phyloP scores from a whole-genome alignment of 2,888 invertebrate genomes.

The Pristionchus mayeri region DNA sequence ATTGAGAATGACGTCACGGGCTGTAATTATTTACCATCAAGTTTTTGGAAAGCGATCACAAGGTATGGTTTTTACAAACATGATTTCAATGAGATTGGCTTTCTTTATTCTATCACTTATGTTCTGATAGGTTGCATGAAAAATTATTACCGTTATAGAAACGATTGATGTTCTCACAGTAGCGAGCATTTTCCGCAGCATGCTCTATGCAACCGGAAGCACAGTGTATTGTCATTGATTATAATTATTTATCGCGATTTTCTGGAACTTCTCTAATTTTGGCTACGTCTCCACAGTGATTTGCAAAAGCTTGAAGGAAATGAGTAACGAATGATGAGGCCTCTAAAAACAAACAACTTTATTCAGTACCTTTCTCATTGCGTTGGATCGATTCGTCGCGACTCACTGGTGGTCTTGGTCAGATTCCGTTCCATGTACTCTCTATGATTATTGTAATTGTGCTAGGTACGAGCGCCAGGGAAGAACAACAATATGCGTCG shows the following conservation, averaged over 20 bases:
- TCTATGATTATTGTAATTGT: no score
- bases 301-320: no score
- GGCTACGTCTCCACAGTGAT: no score
- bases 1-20: neutral
- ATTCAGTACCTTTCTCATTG: neutral
- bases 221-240: neutral
- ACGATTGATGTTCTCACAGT: neutral
- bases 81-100: no score
- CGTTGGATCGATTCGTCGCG: neutral
- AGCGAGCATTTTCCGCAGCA: neutral
- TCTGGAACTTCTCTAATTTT: neutral
- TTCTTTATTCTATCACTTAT: no score
- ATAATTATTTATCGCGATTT: neutral
- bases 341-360: neutral
- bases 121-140: no score
- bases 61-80: neutral
- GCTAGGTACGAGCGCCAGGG: slow-evolving; percentile 4
- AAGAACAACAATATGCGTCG: neutral
- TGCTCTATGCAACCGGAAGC: neutral
- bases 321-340: no score
- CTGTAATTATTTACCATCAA: neutral
- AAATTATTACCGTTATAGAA: no score
- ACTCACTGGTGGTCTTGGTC: slow-evolving; percentile 8
- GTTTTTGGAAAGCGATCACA: neutral
- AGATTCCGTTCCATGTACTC: neutral